Evolutionary conservation across 2,797 vertebrate species (phyloP), one percentile per base, ranked within the genome.

Genomic region (Thalassophryne amazonica): DNA sequence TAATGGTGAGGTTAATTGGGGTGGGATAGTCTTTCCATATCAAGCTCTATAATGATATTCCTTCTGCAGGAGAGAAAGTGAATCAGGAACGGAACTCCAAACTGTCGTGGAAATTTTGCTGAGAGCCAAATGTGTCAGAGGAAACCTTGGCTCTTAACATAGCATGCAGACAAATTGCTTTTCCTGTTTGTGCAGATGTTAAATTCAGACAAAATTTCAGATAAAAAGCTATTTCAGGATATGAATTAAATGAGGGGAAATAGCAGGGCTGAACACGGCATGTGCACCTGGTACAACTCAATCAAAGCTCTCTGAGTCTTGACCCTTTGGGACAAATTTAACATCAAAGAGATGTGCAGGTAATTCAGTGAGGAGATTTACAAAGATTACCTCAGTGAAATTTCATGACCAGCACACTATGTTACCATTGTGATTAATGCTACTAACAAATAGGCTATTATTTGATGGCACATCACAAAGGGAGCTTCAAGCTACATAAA

Each of bases 111-210:
- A 81, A 67, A 67, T 72, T 83, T 69, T 11, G 4, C 54, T 12
- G 38, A 47, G 66, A 73, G 72, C 57, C 62, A 60, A 60, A 53
- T 46, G 60, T 62, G 67, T 60, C 3, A 7, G 55, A 69, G 66
- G 68, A 80, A 78, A 56, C 60, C 36, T 41, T 9, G 56, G 67
- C 4, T 38, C 69, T 74, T 53, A 54, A 69, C 50, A 15, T 80
- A n/a, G 34, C 79, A 67, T 80, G 64, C 78, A 66, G 70, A 23
- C 76, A 85, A 83, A 84, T 81, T 63, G 68, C 74, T 66, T 73
- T 83, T 83, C 71, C 78, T 87, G 83, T 85, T 87, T 86, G 43
- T 40, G 76, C 78, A 86, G 84, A 85, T 86, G 85, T 67, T 78
- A 80, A 67, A 77, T 76, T 67, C 48, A 1, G 31, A 60, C 50